Evolutionary conservation across 2,797 vertebrate genomes (phyloP), one percentile per base, ranked within the genome.

Genomic region (Sphenodon punctatus): DNA sequence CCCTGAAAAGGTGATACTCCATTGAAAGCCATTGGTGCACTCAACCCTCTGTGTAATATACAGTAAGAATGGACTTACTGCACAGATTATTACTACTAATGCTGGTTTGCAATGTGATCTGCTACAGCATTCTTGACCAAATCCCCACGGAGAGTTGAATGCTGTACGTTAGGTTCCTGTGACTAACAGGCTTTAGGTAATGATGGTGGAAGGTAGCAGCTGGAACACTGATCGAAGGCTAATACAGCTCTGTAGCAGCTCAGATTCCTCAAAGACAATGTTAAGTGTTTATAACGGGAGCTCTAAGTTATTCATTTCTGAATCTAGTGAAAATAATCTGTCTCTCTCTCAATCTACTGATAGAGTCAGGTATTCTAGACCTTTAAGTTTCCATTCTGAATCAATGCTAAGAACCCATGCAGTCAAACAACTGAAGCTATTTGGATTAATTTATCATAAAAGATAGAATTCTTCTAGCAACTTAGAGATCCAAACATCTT

Each of bases 361-460:
- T 41, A 68, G 61, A 10, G 5, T 77, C 65, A 25, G 34, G 30
- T 83, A 68, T 78, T 86, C 13, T 72, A 49, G 75, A 10, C 6
- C 80, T 42, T 25, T 46, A 36, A 16, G 58, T 17, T 68, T 88
- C 81, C 67, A 25, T 76, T 85, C 55, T 63, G 79, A 61, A 67
- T 53, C 61, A 72, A 45, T 22, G 55, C 17, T 65, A 74, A 42
- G 11, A 65, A 30, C 14, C 45, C 36, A 51, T 69, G 78, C 32
- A 67, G 22, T 38, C 64, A 46, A 27, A 22, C 23, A 61, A 55
- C 19, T 45, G 42, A 66, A 77, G 32, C 23, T 45, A 41, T 17
- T 60, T 46, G 36, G 64, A 9, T 2, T 1, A 1, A 6, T 58
- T 64, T 75, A 1, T 27, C 46, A 53, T 34, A 79, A 80, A 67